A percentile compares a stretch with the other conserved stretches of the same genome.
phyloP scores from a whole-genome alignment of 2,113 vertebrate species.

The Gnathonemus echidnorhynchus region DNA sequence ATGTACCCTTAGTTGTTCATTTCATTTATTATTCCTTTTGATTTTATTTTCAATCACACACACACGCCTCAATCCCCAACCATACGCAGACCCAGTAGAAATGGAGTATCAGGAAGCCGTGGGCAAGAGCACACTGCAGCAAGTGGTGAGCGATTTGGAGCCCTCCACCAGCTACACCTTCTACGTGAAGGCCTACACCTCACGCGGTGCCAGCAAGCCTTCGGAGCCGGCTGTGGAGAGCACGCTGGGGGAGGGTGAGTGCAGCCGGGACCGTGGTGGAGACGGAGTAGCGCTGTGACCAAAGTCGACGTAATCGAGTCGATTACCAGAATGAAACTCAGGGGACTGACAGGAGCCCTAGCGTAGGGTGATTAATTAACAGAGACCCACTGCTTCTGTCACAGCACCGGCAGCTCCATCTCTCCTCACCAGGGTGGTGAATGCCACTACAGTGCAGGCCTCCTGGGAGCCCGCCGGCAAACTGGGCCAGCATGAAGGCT shows the following conservation, averaged over 20 bases:
- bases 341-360: not conserved
- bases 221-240: conserved; percentile 70
- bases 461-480: conserved; percentile 84
- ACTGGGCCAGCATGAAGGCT: conserved; percentile 80
- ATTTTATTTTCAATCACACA: not conserved
- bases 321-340: not conserved
- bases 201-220: conserved; percentile 86
- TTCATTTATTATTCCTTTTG: not conserved
- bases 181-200: conserved; percentile 95
- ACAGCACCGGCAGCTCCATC: conserved; percentile 68
- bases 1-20: not conserved
- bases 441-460: conserved; percentile 73
- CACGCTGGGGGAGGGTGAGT: conserved; percentile 90
- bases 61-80: not conserved
- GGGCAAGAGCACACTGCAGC: conserved; percentile 88
- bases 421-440: conserved; percentile 77
- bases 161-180: conserved; percentile 92
- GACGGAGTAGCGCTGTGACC: not conserved
- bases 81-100: conserved; percentile 71
- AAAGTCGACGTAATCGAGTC: not conserved
- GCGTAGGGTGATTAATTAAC: not conserved
- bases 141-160: conserved; percentile 85
- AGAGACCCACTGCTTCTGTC: conserved; percentile 59
- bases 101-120: conserved; percentile 97
- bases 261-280: not conserved